Percentiles rank a stretch among this genome's conserved stretches.
phyloP scores from a whole-genome alignment of 2,113 vertebrate genomes.

The Actenoides hombroni region DNA sequence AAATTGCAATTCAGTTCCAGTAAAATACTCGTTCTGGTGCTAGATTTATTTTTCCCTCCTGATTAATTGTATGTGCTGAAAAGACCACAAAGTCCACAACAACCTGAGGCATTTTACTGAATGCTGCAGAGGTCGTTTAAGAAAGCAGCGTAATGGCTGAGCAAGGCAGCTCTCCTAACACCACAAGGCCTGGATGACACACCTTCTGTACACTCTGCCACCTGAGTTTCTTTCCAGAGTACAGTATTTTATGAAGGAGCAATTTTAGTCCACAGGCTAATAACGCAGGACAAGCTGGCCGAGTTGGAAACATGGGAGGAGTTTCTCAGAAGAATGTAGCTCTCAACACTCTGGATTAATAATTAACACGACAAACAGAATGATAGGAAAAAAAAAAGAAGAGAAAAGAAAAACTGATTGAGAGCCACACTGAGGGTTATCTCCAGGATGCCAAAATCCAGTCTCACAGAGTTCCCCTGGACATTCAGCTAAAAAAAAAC shows the following conservation, averaged over 20 bases:
- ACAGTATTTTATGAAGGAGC: conserved; percentile 16
- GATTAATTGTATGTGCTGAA: conserved; percentile 38
- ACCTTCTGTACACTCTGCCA: conserved; percentile 35
- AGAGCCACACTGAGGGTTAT: not conserved
- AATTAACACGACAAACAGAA: conserved; percentile 44
- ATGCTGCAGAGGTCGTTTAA: not conserved
- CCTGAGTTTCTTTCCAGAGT: conserved; percentile 4
- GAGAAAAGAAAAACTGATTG: not conserved
- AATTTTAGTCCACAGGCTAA: conserved; percentile 29
- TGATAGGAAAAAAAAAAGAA: not conserved
- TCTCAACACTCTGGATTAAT: conserved; percentile 23
- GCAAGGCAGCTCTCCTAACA: not conserved
- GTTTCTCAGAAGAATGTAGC: not conserved
- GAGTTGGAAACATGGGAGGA: conserved; percentile 50
- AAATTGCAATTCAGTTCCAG: conserved; percentile 21
- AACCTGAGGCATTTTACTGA: conserved; percentile 3
- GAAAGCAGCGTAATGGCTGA: not conserved
- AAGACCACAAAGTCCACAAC: not conserved
- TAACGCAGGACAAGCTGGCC: conserved; percentile 2
- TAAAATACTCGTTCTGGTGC: conserved; percentile 32
- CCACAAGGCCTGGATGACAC: conserved; percentile 16
- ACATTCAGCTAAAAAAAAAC: not conserved
- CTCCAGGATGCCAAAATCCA: not conserved
- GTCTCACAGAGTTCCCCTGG: not conserved
- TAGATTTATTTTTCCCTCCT: conserved; percentile 51